Evolutionary conservation across 2,888 invertebrate species (phyloP).

Genomic region (Asteroscopus sphinx): DNA sequence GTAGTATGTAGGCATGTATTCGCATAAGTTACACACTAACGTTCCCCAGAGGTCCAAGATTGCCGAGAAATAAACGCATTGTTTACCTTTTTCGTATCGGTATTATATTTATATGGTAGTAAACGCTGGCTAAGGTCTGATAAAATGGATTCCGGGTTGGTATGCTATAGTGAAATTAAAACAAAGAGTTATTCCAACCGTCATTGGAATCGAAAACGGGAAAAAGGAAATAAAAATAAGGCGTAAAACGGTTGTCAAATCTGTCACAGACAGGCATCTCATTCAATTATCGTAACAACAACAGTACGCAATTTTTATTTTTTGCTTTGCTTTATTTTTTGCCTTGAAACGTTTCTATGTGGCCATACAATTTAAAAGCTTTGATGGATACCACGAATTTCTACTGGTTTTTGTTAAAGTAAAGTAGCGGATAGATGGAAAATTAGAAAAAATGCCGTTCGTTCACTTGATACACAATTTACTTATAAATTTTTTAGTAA

Average conservation of each 20-base stretch:
- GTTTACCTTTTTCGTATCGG: slow-evolving; percentile 41
- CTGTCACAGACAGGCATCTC: slow-evolving; percentile 59
- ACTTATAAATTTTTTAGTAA: background rate
- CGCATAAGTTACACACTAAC: slow-evolving; percentile 37
- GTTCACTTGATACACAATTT: no score
- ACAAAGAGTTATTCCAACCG: slow-evolving; percentile 54
- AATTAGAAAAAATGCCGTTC: background rate
- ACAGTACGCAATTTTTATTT: slow-evolving; percentile 47
- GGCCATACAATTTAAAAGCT: slow-evolving; percentile 45
- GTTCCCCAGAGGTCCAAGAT: slow-evolving; percentile 38
- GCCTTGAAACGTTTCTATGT: slow-evolving; percentile 35
- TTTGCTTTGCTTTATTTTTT: slow-evolving; percentile 41
- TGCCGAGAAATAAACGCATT: slow-evolving; percentile 44
- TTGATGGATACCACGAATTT: slow-evolving; percentile 12
- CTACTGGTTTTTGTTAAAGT: slow-evolving; percentile 1
- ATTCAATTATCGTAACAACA: slow-evolving; percentile 61
- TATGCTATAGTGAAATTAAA: slow-evolving; percentile 49
- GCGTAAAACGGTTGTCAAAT: slow-evolving; percentile 62
- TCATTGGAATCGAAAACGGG: slow-evolving; percentile 48
- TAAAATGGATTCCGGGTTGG: slow-evolving; percentile 43
- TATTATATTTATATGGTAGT: slow-evolving; percentile 36
- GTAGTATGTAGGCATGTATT: slow-evolving; percentile 36
- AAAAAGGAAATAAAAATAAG: slow-evolving; percentile 59
- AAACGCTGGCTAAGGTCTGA: slow-evolving; percentile 38
- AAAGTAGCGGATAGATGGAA: background rate